Percentiles rank a stretch among this genome's conserved stretches.
phyloP scores from a whole-genome alignment of 2,888 invertebrate genomes.

The Athalia circularis region DNA sequence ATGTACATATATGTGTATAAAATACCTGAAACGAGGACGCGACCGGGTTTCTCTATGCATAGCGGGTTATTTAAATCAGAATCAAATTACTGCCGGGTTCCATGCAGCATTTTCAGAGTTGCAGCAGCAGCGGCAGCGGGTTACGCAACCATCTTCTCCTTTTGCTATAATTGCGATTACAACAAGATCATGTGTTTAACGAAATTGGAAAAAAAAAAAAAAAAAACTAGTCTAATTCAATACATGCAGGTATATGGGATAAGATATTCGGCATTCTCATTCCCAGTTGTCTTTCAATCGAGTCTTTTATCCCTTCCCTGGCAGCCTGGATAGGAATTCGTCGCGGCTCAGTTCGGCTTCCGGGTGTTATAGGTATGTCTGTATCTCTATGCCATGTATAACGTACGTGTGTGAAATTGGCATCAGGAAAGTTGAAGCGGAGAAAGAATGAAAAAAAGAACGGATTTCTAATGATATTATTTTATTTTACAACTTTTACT shows the following conservation, averaged over 20 bases:
- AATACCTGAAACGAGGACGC: conserved; percentile 9
- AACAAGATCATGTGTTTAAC: background rate
- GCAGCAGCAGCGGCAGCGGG: background rate
- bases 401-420: no score
- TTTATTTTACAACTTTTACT: no score
- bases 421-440: no score
- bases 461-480: no score
- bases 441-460: no score
- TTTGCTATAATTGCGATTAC: background rate
- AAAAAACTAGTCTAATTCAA: conserved; percentile 1
- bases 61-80: conserved; percentile 24
- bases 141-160: background rate
- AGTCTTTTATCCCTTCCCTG: background rate
- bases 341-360: no score
- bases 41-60: background rate
- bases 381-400: conserved; percentile 1
- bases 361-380: background rate
- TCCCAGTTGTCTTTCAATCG: background rate
- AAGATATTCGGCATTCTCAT: background rate
- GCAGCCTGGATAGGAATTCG: background rate
- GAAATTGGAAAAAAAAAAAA: background rate
- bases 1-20: background rate
- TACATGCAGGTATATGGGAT: background rate
- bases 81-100: conserved; percentile 28
- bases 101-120: background rate